Evolutionary conservation across 2,888 invertebrate genomes (phyloP), one percentile per base, ranked within the genome.

Genomic region (Drosophila mimetica): DNA sequence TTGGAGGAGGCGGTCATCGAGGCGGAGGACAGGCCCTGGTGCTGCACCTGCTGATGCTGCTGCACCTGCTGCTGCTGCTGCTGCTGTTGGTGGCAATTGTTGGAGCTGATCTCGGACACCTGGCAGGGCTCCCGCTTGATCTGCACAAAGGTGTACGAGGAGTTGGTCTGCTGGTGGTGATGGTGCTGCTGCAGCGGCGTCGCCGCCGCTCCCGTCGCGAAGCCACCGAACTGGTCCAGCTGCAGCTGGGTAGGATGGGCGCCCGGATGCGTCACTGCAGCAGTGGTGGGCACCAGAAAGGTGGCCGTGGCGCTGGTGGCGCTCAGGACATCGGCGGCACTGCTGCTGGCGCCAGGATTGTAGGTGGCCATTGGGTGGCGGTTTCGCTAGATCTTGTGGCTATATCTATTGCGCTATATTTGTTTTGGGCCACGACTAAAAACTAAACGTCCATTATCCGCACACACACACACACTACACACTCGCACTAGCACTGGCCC

Each of bases 81-180:
- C 42, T 85, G 87, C n/a, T 72, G 89, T 55, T 89, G 89, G 55
- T 89, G 89, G 59, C 89, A 84, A 77, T 89, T 90, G 73, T 91
- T 91, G 42, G 92, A 92, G 44, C 91, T 92, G 20, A 92, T 91
- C 79, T 92, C 92, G 48, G 92, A 91, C 18, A 92, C 92, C 82
- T 92, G 92, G 74, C 92, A 92, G 67, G 92, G 92, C 71, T 92
- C 92, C 18, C 91, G 88, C 76, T 92, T 92, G 16, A 92, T 91
- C 76, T 91, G 91, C 60, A 91, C 88, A 76, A 91, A 89, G 14
- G 91, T 91, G 58, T 90, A 89, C 61, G 90, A 86, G 9, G 90
- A 86, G 52, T 89, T 90, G n/a, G 86, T 79, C 63, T 89, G 89
- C 72, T 90, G 89, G 30, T 88, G 87, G 39, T 76, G 76, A 61